A percentile compares a stretch with the other conserved stretches of the same genome.
These are phyloP conservation scores for Trachythela sp. DNA, from an alignment of 64 coral and sea anemone species.

Conservation along the genomic window DNA sequence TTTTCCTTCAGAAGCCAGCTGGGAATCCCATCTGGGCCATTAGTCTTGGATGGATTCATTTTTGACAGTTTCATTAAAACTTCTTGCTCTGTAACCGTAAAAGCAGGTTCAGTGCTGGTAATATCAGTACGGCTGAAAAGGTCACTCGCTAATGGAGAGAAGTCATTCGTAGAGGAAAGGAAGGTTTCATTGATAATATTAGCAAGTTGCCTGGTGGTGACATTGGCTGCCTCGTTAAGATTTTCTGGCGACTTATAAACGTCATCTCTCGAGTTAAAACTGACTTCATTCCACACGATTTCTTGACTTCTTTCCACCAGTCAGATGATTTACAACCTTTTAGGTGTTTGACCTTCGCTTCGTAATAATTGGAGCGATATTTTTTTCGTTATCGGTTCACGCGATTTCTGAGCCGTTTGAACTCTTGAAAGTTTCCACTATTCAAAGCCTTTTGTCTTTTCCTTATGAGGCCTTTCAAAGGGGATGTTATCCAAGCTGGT, in stretches of 20 bases:
- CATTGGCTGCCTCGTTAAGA: slow-evolving; percentile 38
- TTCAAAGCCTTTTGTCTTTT: slow-evolving; percentile 35
- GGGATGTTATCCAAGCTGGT: slow-evolving; percentile 32
- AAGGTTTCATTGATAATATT: slow-evolving; percentile 48
- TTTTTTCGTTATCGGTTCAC: slow-evolving; percentile 41
- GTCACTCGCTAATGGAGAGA: slow-evolving; percentile 21
- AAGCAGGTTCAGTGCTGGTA: neutral
- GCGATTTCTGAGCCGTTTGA: neutral
- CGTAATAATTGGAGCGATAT: slow-evolving; percentile 43
- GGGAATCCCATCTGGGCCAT: neutral
- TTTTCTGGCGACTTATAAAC: slow-evolving; percentile 32
- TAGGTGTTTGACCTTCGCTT: slow-evolving; percentile 47
- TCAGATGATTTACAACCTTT: slow-evolving; percentile 39
- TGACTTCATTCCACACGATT: slow-evolving; percentile 9
- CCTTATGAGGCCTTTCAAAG: slow-evolving; percentile 33
- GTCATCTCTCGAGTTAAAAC: slow-evolving; percentile 20
- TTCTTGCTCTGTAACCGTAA: neutral
- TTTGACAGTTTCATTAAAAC: slow-evolving; percentile 35
- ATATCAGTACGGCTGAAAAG: neutral
- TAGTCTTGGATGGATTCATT: slow-evolving; percentile 16
- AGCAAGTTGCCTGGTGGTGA: slow-evolving; percentile 31
- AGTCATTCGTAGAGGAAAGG: slow-evolving; percentile 28
- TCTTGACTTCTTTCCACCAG: slow-evolving; percentile 41
- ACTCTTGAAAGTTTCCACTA: slow-evolving; percentile 23
- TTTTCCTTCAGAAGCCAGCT: slow-evolving; percentile 22